A percentile compares a stretch with the other conserved stretches of the same genome.
Conservation (phyloP, 1,140 invertebrate species). For the Magallana angulata region DNA sequence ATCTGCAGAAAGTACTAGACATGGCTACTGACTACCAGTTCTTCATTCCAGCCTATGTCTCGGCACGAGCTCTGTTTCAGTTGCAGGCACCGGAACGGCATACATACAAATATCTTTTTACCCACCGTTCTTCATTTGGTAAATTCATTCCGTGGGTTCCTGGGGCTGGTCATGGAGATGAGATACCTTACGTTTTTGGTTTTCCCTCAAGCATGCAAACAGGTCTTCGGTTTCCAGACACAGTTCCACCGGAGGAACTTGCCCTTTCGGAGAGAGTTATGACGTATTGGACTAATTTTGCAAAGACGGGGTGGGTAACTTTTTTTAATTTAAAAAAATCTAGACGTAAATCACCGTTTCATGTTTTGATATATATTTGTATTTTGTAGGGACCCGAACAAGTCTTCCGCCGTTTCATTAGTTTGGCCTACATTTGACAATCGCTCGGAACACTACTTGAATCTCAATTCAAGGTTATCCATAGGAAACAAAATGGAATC, state of each 20-base stretch:
- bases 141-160: constrained; percentile 12
- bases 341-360: background rate
- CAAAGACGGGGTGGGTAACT: constrained; percentile 91
- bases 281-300: constrained; percentile 95
- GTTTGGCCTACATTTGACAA: background rate
- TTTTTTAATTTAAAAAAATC: background rate
- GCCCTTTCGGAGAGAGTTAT: constrained; percentile 93
- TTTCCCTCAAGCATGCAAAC: constrained; percentile 44
- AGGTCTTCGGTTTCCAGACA: background rate
- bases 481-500: constrained; percentile 28
- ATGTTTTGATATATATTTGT: background rate
- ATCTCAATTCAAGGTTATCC: constrained; percentile 36
- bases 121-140: constrained; percentile 50
- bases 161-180: constrained; percentile 52
- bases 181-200: constrained; percentile 61
- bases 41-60: constrained; percentile 40
- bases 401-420: background rate
- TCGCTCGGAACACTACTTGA: background rate
- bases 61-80: constrained; percentile 40
- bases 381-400: background rate
- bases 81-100: background rate
- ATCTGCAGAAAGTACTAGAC: constrained; percentile 45
- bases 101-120: constrained; percentile 58
- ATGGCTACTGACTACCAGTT: constrained; percentile 53
- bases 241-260: constrained; percentile 84